A percentile compares a stretch with the other conserved stretches of the same genome.
Evolutionary conservation across 1,140 invertebrate species (phyloP).

Genomic region (Aphelinus atriplicis): DNA sequence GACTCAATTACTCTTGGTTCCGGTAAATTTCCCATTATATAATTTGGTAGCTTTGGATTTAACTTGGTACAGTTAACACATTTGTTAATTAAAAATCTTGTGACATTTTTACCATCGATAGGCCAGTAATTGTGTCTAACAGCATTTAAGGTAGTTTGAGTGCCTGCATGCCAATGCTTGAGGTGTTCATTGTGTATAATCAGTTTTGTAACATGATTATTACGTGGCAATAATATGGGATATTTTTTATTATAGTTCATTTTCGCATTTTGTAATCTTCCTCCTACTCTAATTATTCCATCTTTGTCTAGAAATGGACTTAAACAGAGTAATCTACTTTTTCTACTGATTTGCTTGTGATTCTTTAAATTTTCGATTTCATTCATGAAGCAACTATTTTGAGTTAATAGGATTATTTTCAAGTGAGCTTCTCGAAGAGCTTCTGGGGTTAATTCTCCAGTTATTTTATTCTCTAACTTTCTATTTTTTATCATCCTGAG

Average conservation of each 20-base stretch:
- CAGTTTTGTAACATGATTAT: not conserved
- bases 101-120: conserved; percentile 4
- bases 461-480: no score
- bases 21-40: conserved; percentile 27
- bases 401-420: not conserved
- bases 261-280: not conserved
- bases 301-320: conserved; percentile 2
- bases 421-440: not conserved
- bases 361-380: not conserved
- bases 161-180: conserved; percentile 11
- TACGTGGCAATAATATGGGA: not conserved
- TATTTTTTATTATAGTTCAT: not conserved
- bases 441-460: no score
- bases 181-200: not conserved
- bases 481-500: no score
- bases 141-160: conserved; percentile 6
- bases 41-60: conserved; percentile 1
- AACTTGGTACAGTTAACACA: conserved; percentile 14
- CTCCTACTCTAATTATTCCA: conserved; percentile 15
- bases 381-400: not conserved
- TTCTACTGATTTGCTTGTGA: not conserved
- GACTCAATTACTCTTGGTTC: not conserved
- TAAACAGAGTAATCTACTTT: not conserved
- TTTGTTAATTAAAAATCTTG: not conserved
- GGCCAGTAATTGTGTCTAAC: conserved; percentile 27